These are phyloP conservation scores for Thaleichthys pacificus DNA, from an alignment of 2,797 vertebrate genomes.

Conservation along the genomic window DNA sequence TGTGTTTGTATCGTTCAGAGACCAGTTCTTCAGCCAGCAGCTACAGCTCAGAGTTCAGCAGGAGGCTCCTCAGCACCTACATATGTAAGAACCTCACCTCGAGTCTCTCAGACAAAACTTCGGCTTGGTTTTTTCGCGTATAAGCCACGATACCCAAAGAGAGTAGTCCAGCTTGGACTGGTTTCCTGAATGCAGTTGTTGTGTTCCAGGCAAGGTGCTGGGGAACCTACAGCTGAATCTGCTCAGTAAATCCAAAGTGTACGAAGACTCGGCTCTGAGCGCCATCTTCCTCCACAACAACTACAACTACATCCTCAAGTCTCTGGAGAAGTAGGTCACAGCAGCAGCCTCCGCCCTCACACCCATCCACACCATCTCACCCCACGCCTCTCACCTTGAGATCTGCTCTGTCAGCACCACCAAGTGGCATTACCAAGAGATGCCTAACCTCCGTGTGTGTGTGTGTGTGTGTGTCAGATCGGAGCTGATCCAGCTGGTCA, in stretches of 20 bases:
- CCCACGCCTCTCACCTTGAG: too few relatives aligned
- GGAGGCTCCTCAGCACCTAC: conserved; percentile 90
- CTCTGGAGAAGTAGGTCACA: conserved; percentile 86
- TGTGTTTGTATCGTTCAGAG: conserved; percentile 74
- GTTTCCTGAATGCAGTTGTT: background rate
- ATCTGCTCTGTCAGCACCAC: too few relatives aligned
- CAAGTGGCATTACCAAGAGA: too few relatives aligned
- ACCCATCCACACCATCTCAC: background rate
- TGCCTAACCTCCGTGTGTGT: background rate
- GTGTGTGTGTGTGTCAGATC: conserved; percentile 73
- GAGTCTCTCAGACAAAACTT: too few relatives aligned
- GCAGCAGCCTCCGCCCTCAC: conserved; percentile 38
- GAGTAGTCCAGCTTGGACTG: background rate
- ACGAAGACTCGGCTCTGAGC: conserved; percentile 92
- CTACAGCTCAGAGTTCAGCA: conserved; percentile 94
- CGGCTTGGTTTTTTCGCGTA: too few relatives aligned
- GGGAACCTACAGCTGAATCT: conserved; percentile 95
- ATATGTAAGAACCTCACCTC: conserved; percentile 80
- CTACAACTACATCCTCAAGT: conserved; percentile 99
- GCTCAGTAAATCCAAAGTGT: conserved; percentile 96
- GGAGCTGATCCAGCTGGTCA: conserved; percentile 94
- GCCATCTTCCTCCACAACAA: conserved; percentile 98
- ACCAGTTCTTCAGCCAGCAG: conserved; percentile 88
- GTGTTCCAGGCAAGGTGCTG: conserved; percentile 86
- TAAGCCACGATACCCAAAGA: background rate